Percentiles rank a stretch among this genome's conserved stretches.
Evolutionary conservation across 1,140 invertebrate genomes (phyloP).

Genomic region (Oryzaephilus surinamensis): DNA sequence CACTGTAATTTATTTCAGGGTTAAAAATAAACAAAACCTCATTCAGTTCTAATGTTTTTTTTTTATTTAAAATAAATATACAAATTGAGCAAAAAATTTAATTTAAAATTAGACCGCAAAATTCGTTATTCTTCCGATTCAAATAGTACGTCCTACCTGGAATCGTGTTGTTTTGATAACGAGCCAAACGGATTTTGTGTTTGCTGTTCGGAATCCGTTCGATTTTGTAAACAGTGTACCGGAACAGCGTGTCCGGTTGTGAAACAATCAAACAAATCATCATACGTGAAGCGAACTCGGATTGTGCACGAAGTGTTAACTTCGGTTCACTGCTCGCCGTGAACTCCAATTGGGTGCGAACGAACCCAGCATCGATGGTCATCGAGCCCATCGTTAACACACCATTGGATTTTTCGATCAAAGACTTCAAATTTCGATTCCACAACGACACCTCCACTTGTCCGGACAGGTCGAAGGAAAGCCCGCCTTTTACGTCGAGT

Average conservation of each 20-base stretch:
- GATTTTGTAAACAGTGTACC: constrained; percentile 58
- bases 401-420: constrained; percentile 67
- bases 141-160: constrained; percentile 63
- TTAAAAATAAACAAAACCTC: background rate
- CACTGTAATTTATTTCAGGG: no score
- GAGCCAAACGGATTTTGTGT: constrained; percentile 49
- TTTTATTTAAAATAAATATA: background rate
- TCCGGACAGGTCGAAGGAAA: constrained; percentile 76
- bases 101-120: constrained; percentile 45
- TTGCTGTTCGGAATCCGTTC: constrained; percentile 59
- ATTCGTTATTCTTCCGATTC: constrained; percentile 70
- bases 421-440: constrained; percentile 74
- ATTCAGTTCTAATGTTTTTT: background rate
- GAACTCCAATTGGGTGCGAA: constrained; percentile 59
- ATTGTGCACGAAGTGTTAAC: constrained; percentile 62
- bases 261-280: constrained; percentile 71
- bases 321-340: constrained; percentile 58
- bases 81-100: constrained; percentile 8
- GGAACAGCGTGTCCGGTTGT: constrained; percentile 55
- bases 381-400: constrained; percentile 55
- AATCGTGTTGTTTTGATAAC: constrained; percentile 38
- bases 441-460: constrained; percentile 77
- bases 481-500: constrained; percentile 54
- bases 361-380: constrained; percentile 55
- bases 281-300: constrained; percentile 68